Percentiles rank a stretch among this genome's conserved stretches.
Conservation (phyloP, 2,888 invertebrate species). For the Chrysopilus asiliformis region DNA sequence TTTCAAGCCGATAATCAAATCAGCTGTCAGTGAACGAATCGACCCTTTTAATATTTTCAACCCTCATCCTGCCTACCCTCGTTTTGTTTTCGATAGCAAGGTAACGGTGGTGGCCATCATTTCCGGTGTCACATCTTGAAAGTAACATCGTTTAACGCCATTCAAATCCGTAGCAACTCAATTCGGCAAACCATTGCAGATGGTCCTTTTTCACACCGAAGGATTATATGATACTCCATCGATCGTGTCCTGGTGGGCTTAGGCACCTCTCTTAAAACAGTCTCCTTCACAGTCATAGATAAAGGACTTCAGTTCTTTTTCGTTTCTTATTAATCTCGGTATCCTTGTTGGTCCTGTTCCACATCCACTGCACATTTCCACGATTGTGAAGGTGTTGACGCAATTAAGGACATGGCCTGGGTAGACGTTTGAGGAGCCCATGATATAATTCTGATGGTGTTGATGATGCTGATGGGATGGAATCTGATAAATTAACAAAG, state of each 20-base stretch:
- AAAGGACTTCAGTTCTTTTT: too few relatives aligned
- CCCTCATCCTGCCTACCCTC: too few relatives aligned
- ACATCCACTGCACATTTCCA: background rate
- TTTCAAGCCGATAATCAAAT: slow-evolving; percentile 10
- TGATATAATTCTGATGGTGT: too few relatives aligned
- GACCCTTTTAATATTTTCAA: background rate
- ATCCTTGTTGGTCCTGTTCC: background rate
- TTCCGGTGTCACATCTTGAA: too few relatives aligned
- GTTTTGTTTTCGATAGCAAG: background rate
- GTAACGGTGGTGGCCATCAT: background rate
- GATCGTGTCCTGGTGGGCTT: too few relatives aligned
- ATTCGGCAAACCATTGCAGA: slow-evolving; percentile 4
- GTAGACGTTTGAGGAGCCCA: too few relatives aligned
- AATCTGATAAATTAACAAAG: too few relatives aligned
- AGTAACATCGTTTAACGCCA: background rate
- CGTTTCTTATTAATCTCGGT: too few relatives aligned
- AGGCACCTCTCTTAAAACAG: too few relatives aligned
- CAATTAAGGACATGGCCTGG: slow-evolving; percentile 9
- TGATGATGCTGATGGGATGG: too few relatives aligned
- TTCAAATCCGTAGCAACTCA: slow-evolving; percentile 1
- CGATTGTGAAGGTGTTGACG: slow-evolving; percentile 6
- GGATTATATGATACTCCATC: slow-evolving; percentile 8
- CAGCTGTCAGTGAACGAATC: slow-evolving; percentile 8
- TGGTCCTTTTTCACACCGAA: slow-evolving; percentile 8
- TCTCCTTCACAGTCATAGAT: too few relatives aligned